A percentile compares a stretch with the other conserved stretches of the same genome.
phyloP scores from a whole-genome alignment of 2,888 invertebrate genomes.

The Eueremaeus valkanovi region DNA sequence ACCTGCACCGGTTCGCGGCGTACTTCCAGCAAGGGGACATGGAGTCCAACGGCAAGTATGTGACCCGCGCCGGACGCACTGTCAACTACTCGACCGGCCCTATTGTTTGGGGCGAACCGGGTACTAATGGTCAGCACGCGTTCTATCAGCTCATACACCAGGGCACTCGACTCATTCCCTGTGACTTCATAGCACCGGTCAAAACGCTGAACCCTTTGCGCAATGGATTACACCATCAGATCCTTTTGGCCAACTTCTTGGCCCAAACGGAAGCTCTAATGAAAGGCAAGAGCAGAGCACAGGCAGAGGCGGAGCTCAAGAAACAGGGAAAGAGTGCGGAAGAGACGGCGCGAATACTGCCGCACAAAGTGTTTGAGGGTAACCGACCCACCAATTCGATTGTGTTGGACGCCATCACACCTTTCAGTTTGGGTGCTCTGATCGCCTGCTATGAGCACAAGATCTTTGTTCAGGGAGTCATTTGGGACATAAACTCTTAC shows the following conservation, averaged over 20 bases:
- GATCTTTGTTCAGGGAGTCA: constrained; percentile 95
- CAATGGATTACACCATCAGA: constrained; percentile 82
- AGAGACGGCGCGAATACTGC: constrained; percentile 72
- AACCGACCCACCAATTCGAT: constrained; percentile 97
- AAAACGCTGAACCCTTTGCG: constrained; percentile 81
- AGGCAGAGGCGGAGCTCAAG: constrained; percentile 74
- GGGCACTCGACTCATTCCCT: constrained; percentile 82
- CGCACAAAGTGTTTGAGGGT: constrained; percentile 93
- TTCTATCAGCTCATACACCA: constrained; percentile 99
- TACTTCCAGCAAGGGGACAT: constrained; percentile 99
- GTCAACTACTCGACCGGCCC: constrained; percentile 63
- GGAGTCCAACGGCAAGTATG: constrained; percentile 96
- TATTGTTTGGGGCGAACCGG: constrained; percentile 96
- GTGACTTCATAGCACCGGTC: constrained; percentile 93
- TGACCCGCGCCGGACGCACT: constrained; percentile 54
- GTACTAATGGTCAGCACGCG: constrained; percentile 99
- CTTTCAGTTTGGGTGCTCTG: constrained; percentile 85
- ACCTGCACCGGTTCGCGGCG: constrained; percentile 95
- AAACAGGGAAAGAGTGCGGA: constrained; percentile 67
- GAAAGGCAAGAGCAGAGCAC: constrained; percentile 65
- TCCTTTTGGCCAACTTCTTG: constrained; percentile 90
- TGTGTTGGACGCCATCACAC: constrained; percentile 81
- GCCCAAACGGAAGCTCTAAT: constrained; percentile 98
- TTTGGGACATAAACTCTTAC: constrained; percentile 99
- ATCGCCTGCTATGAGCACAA: constrained; percentile 98